phyloP scores from a whole-genome alignment of 2,888 invertebrate genomes.

The Coenonympha arcania region DNA sequence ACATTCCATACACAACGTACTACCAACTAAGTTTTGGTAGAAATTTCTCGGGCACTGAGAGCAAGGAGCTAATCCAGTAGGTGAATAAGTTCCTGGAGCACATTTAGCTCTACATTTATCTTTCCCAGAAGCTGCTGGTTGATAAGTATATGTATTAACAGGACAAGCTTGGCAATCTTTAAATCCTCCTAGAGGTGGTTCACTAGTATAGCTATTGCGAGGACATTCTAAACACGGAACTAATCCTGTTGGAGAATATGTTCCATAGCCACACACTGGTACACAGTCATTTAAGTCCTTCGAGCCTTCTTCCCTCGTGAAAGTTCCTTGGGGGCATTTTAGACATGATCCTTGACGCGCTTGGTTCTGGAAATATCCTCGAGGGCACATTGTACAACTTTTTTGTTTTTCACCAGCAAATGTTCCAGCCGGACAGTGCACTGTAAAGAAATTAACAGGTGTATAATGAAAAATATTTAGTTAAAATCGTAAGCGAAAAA shows the following conservation, averaged over 20 bases:
- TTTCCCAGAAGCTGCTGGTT: constrained; percentile 89
- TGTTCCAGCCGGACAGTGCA: constrained; percentile 97
- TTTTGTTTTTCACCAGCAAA: constrained; percentile 93
- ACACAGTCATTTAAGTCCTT: constrained; percentile 90
- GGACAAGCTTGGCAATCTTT: constrained; percentile 96
- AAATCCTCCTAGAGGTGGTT: constrained; percentile 91
- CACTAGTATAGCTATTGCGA: constrained; percentile 89
- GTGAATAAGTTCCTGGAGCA: constrained; percentile 90
- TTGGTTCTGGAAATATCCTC: constrained; percentile 94
- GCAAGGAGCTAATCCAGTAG: constrained; percentile 94
- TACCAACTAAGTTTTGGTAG: constrained; percentile 89
- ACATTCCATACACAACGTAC: constrained; percentile 90
- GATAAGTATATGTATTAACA: constrained; percentile 90
- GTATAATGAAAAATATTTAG: not conserved
- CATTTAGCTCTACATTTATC: constrained; percentile 91
- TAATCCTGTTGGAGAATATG: constrained; percentile 94
- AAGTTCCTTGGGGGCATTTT: constrained; percentile 93
- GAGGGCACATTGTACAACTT: constrained; percentile 90
- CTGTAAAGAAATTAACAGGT: constrained; percentile 56
- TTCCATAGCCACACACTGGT: constrained; percentile 96
- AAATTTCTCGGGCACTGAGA: constrained; percentile 93
- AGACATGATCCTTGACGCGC: constrained; percentile 92
- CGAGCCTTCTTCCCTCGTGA: constrained; percentile 91
- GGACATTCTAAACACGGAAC: constrained; percentile 96
- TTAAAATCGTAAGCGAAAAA: too few species aligned